phyloP scores from a whole-genome alignment of 2,888 invertebrate genomes.

The Leptarthrus brevirostris region DNA sequence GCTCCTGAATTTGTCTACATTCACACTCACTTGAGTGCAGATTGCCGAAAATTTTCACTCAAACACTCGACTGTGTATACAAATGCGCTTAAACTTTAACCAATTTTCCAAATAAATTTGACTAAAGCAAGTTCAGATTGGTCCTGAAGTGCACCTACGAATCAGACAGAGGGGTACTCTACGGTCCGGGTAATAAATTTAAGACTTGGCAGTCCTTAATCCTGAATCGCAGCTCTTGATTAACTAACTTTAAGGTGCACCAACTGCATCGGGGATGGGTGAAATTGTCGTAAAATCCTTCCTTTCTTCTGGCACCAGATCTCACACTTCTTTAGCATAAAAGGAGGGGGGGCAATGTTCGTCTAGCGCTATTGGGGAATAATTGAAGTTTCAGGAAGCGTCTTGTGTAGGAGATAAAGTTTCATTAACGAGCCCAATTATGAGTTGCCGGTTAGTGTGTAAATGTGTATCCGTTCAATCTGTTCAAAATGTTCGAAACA shows the following conservation, averaged over 20 bases:
- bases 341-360: too few relatives aligned
- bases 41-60: conserved; percentile 4
- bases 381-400: conserved; percentile 21
- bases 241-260: conserved; percentile 14
- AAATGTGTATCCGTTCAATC: conserved; percentile 22
- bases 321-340: too few relatives aligned
- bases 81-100: conserved; percentile 35
- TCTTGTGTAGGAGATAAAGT: conserved; percentile 9
- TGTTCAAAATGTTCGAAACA: conserved; percentile 20
- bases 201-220: conserved; percentile 12
- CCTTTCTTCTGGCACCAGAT: not conserved
- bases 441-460: not conserved
- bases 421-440: conserved; percentile 34
- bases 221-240: conserved; percentile 24
- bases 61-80: not conserved
- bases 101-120: conserved; percentile 40
- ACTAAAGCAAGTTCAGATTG: conserved; percentile 37
- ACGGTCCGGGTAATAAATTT: conserved; percentile 14
- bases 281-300: not conserved
- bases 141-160: conserved; percentile 13
- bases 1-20: conserved; percentile 6
- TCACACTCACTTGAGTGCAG: conserved; percentile 14
- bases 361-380: not conserved
- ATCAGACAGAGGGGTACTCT: not conserved
- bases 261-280: not conserved